These are phyloP conservation scores for Cheilosia vulpina DNA, from an alignment of 2,888 invertebrate species.

Conservation along the genomic window DNA sequence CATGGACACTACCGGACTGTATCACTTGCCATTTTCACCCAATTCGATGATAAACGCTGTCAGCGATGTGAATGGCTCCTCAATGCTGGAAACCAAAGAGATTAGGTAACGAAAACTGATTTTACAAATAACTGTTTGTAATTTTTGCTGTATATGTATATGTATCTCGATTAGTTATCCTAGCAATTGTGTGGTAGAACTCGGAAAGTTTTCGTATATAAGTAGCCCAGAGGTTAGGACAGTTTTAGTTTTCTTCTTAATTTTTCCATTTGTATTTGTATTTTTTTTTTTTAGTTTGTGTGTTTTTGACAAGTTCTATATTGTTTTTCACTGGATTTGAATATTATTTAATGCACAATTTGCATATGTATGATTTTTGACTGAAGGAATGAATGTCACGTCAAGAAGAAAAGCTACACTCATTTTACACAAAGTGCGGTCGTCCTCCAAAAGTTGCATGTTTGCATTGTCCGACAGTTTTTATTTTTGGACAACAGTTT, in stretches of 20 bases:
- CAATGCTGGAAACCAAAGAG: conserved; percentile 83
- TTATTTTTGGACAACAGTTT: too few species aligned
- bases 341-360: conserved; percentile 32
- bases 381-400: conserved; percentile 7
- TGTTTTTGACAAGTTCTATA: conserved; percentile 11
- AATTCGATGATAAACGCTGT: conserved; percentile 83
- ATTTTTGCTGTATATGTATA: conserved; percentile 9
- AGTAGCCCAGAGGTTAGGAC: conserved; percentile 24
- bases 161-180: neutral
- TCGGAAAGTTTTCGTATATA: neutral
- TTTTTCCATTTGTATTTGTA: neutral
- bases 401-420: neutral
- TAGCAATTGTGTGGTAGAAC: conserved; percentile 20
- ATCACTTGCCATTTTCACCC: conserved; percentile 82
- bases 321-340: conserved; percentile 63
- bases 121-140: conserved; percentile 40
- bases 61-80: conserved; percentile 81
- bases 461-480: too few species aligned
- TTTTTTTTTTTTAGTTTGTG: conserved; percentile 5
- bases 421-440: too few species aligned
- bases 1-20: conserved; percentile 81
- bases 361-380: neutral
- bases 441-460: too few species aligned
- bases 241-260: neutral
- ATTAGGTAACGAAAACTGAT: conserved; percentile 81